These are phyloP conservation scores for Astyanax mexicanus DNA, from an alignment of 2,797 vertebrate species.

Conservation along the genomic window DNA sequence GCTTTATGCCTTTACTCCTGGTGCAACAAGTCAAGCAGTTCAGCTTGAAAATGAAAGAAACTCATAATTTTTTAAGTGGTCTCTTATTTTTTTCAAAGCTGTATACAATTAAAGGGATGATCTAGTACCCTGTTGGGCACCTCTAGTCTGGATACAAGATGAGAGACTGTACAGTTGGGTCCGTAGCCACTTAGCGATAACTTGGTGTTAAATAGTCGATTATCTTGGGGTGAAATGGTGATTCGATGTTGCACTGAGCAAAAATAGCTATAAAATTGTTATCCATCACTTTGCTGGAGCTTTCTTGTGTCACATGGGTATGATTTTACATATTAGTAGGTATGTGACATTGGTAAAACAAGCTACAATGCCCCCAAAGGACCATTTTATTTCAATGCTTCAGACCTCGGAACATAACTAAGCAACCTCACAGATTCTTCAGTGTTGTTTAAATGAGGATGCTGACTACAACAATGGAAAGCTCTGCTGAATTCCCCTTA, in stretches of 20 bases:
- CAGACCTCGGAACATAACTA: too few species aligned
- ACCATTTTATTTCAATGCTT: not conserved
- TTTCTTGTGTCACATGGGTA: not conserved
- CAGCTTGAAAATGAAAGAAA: too few species aligned
- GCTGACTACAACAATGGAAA: not conserved
- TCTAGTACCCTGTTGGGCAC: too few species aligned
- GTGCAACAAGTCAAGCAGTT: too few species aligned
- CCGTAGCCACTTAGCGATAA: not conserved
- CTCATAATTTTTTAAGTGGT: too few species aligned
- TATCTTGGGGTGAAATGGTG: not conserved
- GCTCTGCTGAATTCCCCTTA: not conserved
- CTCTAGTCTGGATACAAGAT: too few species aligned
- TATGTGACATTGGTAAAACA: not conserved
- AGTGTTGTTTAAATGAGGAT: not conserved
- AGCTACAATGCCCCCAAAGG: not conserved
- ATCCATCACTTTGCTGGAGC: constrained; percentile 1
- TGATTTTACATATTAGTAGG: not conserved
- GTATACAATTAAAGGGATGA: too few species aligned
- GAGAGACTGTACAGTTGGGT: too few species aligned
- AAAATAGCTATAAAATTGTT: not conserved
- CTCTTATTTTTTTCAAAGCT: too few species aligned
- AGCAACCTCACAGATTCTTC: not conserved
- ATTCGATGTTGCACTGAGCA: not conserved
- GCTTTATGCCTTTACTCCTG: too few species aligned
- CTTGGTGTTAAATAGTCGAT: not conserved